Base-by-base conservation (phyloP, 35 echinoderm and acorn worm genomes). In the Chiridota heheva region DNA sequence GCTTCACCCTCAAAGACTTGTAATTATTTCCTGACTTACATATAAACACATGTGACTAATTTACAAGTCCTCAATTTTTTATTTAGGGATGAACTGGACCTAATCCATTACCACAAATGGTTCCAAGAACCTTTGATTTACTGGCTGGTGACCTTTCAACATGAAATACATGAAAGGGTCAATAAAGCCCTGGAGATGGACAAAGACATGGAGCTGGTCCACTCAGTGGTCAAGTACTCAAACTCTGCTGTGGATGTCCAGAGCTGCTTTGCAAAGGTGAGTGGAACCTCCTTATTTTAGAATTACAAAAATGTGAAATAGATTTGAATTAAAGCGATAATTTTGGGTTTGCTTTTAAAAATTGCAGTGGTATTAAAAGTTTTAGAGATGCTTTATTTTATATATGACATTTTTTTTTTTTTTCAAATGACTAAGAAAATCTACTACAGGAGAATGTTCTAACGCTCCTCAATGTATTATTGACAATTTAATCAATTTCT, bases 221-320 rank as follows among this genome's bases (percentile, higher is more conserved):
- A 98, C 51, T 68, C 86, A 15, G 88, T 98, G 6, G 95, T 98
- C 60, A 98, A 98, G 58, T 98, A 87, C 59, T 98, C 95, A 49
- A 84, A 91, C 81, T 98, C 95, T 13, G 84, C 95, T 18, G 95
- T 98, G 15, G 95, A 98, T 78, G 95, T 88, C 42, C 85, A 91
- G 67, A 44, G 84, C 10, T 98, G 95, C 47, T 98, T 98, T 77
- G 84, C 95, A 2, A 98, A 98, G 89, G 95, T 98, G 24, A 57
- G 72, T n/a, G n/a, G n/a, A n/a, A n/a, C n/a, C n/a, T n/a, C n/a
- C n/a, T n/a, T n/a, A 34, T 8, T 46, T 53, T 44, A 7, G 4
- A 7, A 25, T 77, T 48, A 65, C 15, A 65, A 15, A 18, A 51
- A 51, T 12, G n/a, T 12, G n/a, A n/a, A 8, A 51, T 51, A 8